phyloP scores from a whole-genome alignment of 2,113 vertebrate genomes.

The Raphicerus campestris region DNA sequence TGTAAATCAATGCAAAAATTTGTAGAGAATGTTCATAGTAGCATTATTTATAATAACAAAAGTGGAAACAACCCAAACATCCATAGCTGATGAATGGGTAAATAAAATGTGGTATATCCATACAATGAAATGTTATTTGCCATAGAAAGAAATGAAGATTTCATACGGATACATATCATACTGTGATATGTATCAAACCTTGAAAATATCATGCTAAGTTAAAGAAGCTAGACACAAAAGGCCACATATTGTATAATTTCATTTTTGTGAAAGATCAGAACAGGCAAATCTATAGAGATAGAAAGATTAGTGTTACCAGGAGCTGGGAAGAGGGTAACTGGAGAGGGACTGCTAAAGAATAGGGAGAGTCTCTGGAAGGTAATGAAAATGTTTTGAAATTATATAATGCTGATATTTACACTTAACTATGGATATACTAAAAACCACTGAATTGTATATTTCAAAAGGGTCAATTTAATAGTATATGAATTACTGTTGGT shows the following conservation, averaged over 20 bases:
- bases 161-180: too few species aligned
- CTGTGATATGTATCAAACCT: neutral
- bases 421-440: neutral
- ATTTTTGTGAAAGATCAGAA: neutral
- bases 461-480: neutral
- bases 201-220: neutral
- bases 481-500: neutral
- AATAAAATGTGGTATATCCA: neutral
- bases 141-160: neutral
- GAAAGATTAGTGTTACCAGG: neutral
- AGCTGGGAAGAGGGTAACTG: neutral
- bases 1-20: neutral
- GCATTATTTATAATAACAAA: neutral
- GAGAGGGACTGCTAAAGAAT: neutral
- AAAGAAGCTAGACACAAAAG: neutral
- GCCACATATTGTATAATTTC: neutral
- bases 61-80: neutral
- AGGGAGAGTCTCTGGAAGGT: neutral
- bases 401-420: neutral
- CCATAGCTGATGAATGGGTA: neutral
- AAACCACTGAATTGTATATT: neutral
- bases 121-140: neutral
- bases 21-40: neutral
- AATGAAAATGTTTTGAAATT: neutral
- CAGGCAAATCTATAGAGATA: neutral